Evolutionary conservation across 2,888 invertebrate species (phyloP).

Genomic region (Plemyria rubiginata): DNA sequence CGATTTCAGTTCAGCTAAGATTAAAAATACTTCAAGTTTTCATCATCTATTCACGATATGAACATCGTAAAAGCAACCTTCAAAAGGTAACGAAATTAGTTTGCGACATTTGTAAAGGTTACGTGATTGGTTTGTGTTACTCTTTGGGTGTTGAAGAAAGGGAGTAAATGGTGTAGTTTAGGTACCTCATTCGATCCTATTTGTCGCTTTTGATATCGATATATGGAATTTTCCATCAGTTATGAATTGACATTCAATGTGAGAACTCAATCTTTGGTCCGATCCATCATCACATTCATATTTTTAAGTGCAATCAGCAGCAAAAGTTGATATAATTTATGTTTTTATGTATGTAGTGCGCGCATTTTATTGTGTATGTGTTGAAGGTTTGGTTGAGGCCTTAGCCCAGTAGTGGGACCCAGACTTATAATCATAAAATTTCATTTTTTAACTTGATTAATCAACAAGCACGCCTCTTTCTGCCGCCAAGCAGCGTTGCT

Average conservation of each 20-base stretch:
- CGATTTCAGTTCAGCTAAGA: constrained; percentile 12
- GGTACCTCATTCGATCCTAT: neutral
- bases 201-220: neutral
- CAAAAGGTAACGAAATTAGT: constrained; percentile 20
- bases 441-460: no score
- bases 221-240: neutral
- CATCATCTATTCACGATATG: constrained; percentile 18
- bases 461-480: no score
- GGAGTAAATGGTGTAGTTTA: constrained; percentile 5
- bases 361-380: no score
- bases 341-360: no score
- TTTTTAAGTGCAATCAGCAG: no score
- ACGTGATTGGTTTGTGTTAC: neutral
- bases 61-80: constrained; percentile 15
- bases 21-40: constrained; percentile 24
- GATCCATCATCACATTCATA: constrained; percentile 1
- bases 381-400: no score
- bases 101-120: constrained; percentile 12
- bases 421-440: no score
- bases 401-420: no score
- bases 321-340: no score
- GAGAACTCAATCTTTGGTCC: neutral
- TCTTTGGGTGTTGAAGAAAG: constrained; percentile 4
- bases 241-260: neutral
- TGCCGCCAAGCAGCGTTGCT: no score